phyloP scores from a whole-genome alignment of 1,140 invertebrate genomes.

The Drosophila dunni region DNA sequence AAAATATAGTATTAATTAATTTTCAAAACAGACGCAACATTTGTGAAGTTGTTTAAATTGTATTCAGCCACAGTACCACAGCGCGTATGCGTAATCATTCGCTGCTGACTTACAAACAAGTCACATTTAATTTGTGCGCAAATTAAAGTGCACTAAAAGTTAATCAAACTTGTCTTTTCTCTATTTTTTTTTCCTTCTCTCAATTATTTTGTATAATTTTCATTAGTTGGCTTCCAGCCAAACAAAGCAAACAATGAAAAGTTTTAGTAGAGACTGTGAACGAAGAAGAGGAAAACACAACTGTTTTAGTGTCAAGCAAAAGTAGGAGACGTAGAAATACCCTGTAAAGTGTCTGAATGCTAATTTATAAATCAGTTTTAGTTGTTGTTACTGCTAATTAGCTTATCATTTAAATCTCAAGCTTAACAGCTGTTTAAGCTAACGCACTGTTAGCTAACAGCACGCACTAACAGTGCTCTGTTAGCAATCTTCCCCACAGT shows the following conservation, averaged over 20 bases:
- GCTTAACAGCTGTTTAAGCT: constrained; percentile 14
- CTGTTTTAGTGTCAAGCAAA: background rate
- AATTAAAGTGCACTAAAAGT: constrained; percentile 14
- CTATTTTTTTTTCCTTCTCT: background rate
- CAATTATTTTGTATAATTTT: constrained; percentile 4
- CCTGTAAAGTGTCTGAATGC: background rate
- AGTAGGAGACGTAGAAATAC: background rate
- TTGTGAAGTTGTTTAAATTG: constrained; percentile 36
- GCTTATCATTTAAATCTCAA: constrained; percentile 38
- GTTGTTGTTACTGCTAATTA: constrained; percentile 38
- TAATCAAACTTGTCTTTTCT: background rate
- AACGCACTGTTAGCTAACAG: constrained; percentile 47
- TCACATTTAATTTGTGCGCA: constrained; percentile 6
- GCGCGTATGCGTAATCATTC: constrained; percentile 47
- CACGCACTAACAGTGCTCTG: constrained; percentile 40
- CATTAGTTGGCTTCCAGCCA: constrained; percentile 2
- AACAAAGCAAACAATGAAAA: background rate
- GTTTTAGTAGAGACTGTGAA: background rate
- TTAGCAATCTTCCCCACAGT: background rate
- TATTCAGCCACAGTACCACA: constrained; percentile 12
- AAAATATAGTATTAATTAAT: constrained; percentile 76
- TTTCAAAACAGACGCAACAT: constrained; percentile 71
- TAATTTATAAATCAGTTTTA: background rate
- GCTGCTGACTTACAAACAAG: constrained; percentile 33
- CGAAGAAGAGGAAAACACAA: background rate